These are phyloP conservation scores for Hypothenemus hampei DNA, from an alignment of 1,140 invertebrate genomes.

Conservation along the genomic window DNA sequence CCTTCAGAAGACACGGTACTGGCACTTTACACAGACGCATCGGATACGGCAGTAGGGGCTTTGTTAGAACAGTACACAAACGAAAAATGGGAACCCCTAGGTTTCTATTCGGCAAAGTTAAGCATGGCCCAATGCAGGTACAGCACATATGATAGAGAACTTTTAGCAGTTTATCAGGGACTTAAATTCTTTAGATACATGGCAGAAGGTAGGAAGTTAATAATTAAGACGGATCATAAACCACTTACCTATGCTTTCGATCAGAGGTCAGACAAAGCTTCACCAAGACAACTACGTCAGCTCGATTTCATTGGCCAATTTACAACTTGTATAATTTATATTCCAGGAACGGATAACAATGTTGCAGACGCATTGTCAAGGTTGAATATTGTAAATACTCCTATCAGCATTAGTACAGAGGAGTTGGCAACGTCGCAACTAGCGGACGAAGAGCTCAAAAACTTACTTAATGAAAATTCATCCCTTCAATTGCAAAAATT, in stretches of 20 bases:
- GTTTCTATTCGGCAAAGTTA: conserved; percentile 42
- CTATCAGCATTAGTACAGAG: not conserved
- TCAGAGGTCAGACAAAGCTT: conserved; percentile 36
- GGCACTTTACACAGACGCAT: not conserved
- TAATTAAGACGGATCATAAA: conserved; percentile 47
- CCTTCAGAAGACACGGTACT: not conserved
- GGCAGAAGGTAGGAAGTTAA: conserved; percentile 36
- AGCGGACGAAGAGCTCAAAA: not conserved
- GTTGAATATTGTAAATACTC: not conserved
- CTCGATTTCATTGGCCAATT: conserved; percentile 42
- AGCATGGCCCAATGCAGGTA: conserved; percentile 33
- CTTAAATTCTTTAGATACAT: conserved; percentile 40
- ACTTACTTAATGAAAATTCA: too few relatives aligned
- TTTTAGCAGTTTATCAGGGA: conserved; percentile 39
- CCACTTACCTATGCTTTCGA: conserved; percentile 43
- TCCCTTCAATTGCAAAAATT: too few relatives aligned
- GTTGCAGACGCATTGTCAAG: not conserved
- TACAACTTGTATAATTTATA: not conserved
- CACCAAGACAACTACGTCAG: conserved; percentile 37
- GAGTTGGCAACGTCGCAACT: not conserved
- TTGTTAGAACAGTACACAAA: not conserved
- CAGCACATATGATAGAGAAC: conserved; percentile 38
- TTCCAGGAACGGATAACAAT: not conserved
- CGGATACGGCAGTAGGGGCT: not conserved
- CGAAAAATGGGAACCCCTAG: conserved; percentile 36